Evolutionary conservation across 92 coral and sea anemone genomes (phyloP).

Genomic region (Siderastrea radians): DNA sequence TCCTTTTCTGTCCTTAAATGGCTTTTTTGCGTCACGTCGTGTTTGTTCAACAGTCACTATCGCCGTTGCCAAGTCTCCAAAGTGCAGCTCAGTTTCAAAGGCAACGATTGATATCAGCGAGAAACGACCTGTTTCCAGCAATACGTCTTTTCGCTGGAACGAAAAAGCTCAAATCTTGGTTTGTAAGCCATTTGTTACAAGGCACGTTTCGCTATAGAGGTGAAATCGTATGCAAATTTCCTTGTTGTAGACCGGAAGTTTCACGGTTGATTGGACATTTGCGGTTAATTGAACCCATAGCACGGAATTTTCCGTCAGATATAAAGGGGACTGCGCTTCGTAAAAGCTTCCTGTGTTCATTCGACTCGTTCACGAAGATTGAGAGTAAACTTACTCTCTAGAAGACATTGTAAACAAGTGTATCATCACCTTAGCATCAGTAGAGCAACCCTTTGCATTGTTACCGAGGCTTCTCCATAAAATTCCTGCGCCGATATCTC

Average conservation of each 20-base stretch:
- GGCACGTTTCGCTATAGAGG: background rate
- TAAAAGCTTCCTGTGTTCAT: conserved; percentile 25
- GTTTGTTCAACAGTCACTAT: conserved; percentile 49
- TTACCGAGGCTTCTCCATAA: background rate
- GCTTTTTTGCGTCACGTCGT: conserved; percentile 59
- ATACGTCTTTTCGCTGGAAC: background rate
- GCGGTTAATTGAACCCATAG: background rate
- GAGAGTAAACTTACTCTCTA: background rate
- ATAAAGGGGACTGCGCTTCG: conserved; percentile 15
- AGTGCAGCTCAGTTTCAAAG: background rate
- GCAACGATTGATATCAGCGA: background rate
- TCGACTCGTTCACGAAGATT: conserved; percentile 15
- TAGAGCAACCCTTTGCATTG: background rate
- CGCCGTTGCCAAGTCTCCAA: background rate
- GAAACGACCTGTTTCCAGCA: background rate
- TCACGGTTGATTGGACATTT: conserved; percentile 42
- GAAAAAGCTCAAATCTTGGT: background rate
- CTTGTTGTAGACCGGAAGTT: conserved; percentile 40
- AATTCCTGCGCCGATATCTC: background rate
- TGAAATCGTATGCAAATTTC: background rate
- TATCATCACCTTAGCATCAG: background rate
- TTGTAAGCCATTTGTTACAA: background rate
- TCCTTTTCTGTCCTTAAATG: conserved; percentile 52
- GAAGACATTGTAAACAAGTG: conserved; percentile 14
- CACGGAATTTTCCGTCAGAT: conserved; percentile 15